Evolutionary conservation across 1,140 invertebrate genomes (phyloP).

Genomic region (Anadara kagoshimensis): DNA sequence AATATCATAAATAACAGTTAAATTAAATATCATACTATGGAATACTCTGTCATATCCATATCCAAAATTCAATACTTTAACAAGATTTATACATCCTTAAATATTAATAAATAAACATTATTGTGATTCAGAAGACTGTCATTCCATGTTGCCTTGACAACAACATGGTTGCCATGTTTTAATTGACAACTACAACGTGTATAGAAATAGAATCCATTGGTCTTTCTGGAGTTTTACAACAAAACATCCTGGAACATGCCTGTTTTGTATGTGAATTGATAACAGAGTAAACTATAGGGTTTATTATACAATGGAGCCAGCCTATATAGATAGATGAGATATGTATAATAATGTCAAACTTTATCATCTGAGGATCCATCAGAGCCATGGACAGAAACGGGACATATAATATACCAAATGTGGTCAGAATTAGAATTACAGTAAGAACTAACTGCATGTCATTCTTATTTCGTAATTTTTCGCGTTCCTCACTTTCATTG

Average conservation of each 20-base stretch:
- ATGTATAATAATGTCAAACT: conserved; percentile 10
- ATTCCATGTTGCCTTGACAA: too few relatives aligned
- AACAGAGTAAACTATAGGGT: conserved; percentile 46
- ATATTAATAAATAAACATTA: too few relatives aligned
- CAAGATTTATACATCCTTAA: too few relatives aligned
- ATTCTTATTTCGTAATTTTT: background rate
- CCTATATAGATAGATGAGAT: conserved; percentile 36
- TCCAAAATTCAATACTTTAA: too few relatives aligned
- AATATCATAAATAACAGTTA: too few relatives aligned
- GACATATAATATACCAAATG: conserved; percentile 34
- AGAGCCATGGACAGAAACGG: conserved; percentile 37
- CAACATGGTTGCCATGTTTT: too few relatives aligned
- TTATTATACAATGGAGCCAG: conserved; percentile 39
- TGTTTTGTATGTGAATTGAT: conserved; percentile 27
- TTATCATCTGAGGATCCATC: conserved; percentile 29
- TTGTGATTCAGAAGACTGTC: too few relatives aligned
- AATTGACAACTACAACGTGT: too few relatives aligned
- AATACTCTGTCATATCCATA: too few relatives aligned
- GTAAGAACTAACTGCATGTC: conserved; percentile 31
- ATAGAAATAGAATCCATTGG: background rate
- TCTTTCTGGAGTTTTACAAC: background rate
- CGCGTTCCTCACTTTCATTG: background rate
- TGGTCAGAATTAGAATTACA: conserved; percentile 38
- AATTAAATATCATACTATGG: too few relatives aligned
- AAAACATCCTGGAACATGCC: background rate